Evolutionary conservation across 2,797 vertebrate genomes (phyloP).

Genomic region (Chrosomus eos): DNA sequence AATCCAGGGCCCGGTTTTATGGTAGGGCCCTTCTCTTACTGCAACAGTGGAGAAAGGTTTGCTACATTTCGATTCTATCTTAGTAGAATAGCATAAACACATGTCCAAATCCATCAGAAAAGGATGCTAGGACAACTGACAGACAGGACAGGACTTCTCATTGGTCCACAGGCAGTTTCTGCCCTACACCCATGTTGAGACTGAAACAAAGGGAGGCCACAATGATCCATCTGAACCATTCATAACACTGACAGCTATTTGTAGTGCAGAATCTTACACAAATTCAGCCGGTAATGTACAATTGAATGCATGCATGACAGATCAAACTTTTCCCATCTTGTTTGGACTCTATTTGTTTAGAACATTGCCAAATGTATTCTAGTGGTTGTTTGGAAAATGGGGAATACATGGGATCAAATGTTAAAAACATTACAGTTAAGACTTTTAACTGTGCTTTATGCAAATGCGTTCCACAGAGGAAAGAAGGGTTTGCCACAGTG

Average conservation of each 20-base stretch:
- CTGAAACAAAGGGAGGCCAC: no score
- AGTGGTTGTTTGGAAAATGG: not conserved
- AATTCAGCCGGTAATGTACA: no score
- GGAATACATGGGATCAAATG: not conserved
- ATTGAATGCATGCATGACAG: no score
- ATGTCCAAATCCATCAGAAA: not conserved
- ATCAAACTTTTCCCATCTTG: not conserved
- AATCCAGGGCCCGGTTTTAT: not conserved
- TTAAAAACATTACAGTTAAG: no score
- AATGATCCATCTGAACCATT: no score
- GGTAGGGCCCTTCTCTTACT: not conserved
- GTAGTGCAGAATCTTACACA: no score
- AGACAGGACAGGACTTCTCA: not conserved
- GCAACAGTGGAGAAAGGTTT: not conserved
- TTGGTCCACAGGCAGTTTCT: not conserved
- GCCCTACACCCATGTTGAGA: not conserved
- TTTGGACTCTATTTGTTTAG: not conserved
- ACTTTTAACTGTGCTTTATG: not conserved
- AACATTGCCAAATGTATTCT: not conserved
- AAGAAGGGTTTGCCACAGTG: not conserved
- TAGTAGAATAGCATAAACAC: not conserved
- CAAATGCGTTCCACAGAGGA: not conserved
- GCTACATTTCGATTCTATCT: not conserved
- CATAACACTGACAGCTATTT: no score
- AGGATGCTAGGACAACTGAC: not conserved